phyloP scores from a whole-genome alignment of 2,888 invertebrate genomes.

The Cantharis nigra region DNA sequence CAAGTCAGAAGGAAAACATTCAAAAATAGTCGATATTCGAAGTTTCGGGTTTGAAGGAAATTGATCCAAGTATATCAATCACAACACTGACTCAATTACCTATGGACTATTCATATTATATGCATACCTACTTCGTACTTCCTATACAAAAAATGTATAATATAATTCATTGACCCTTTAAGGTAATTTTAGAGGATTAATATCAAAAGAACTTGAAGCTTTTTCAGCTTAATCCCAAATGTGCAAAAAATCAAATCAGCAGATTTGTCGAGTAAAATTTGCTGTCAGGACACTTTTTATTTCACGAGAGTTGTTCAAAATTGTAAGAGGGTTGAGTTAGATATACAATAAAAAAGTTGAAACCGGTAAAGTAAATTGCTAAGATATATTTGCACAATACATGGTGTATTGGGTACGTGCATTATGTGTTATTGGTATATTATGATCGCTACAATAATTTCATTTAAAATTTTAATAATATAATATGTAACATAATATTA shows the following conservation, averaged over 20 bases:
- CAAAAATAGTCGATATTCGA: not conserved
- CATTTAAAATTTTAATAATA: too few species aligned
- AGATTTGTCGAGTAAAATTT: not conserved
- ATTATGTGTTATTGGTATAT: not conserved
- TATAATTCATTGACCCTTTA: not conserved
- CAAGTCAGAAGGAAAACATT: not conserved
- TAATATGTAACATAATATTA: too few species aligned
- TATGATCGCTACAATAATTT: not conserved
- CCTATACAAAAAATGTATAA: not conserved
- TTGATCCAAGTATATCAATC: not conserved
- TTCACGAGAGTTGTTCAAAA: not conserved
- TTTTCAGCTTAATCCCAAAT: not conserved
- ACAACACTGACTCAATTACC: not conserved
- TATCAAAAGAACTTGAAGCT: not conserved
- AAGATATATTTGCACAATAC: not conserved
- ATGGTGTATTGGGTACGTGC: too few species aligned
- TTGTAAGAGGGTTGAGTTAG: not conserved
- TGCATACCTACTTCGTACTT: not conserved
- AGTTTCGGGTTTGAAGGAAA: not conserved
- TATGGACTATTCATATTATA: not conserved
- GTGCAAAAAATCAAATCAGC: not conserved
- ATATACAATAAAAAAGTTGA: not conserved
- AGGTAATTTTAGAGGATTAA: not conserved
- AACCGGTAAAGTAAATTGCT: not conserved
- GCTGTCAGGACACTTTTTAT: not conserved